phyloP scores from a whole-genome alignment of 2,888 invertebrate genomes.

The Furcula furcula region DNA sequence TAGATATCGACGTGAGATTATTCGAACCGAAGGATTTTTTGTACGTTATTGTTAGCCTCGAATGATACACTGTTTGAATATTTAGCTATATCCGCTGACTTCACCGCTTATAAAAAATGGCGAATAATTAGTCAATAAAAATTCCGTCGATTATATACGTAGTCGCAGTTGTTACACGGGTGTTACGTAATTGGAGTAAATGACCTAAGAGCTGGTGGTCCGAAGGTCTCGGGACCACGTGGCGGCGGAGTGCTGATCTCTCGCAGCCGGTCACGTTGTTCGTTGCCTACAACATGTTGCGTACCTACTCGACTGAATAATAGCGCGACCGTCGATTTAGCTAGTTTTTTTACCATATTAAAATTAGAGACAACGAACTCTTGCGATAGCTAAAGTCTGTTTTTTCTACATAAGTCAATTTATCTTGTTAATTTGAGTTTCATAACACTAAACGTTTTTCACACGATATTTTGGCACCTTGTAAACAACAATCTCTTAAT shows the following conservation, averaged over 20 bases:
- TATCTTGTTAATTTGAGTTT: not conserved
- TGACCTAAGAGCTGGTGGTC: conserved; percentile 70
- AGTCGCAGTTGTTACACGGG: conserved; percentile 70
- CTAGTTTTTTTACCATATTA: conserved; percentile 21
- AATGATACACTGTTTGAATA: conserved; percentile 80
- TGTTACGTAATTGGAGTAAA: conserved; percentile 81
- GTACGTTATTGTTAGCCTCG: conserved; percentile 75
- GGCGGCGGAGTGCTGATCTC: conserved; percentile 37
- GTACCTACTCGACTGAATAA: conserved; percentile 4
- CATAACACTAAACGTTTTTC: conserved; percentile 14
- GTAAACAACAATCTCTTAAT: conserved; percentile 43
- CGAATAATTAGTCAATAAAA: conserved; percentile 82
- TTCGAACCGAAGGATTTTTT: conserved; percentile 61
- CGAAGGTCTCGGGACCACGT: conserved; percentile 68
- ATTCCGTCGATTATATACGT: conserved; percentile 77
- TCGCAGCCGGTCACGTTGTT: conserved; percentile 2
- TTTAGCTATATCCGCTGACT: conserved; percentile 81
- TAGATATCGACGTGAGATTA: conserved; percentile 70
- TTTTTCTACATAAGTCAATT: not conserved
- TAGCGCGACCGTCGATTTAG: conserved; percentile 7
- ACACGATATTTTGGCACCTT: conserved; percentile 38
- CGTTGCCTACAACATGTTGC: conserved; percentile 15
- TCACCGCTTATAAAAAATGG: conserved; percentile 75
- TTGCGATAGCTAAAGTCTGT: not conserved
- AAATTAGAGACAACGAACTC: not conserved